phyloP scores from a whole-genome alignment of 2,113 vertebrate species.

The Saccopteryx leptura region DNA sequence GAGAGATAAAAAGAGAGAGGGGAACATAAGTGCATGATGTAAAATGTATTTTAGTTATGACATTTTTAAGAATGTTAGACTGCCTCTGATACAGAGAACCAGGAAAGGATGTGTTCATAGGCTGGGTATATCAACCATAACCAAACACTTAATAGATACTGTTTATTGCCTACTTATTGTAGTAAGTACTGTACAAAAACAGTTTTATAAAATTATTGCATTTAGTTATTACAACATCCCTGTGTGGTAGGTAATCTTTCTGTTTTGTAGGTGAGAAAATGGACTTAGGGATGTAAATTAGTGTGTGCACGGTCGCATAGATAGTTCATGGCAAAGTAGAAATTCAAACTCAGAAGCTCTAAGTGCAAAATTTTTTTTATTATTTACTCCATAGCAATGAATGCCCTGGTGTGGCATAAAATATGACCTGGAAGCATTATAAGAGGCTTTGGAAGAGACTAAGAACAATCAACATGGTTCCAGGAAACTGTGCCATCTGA shows the following conservation, averaged over 20 bases:
- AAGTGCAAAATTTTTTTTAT: neutral
- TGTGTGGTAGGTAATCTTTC: neutral
- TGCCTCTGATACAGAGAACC: neutral
- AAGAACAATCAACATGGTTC: neutral
- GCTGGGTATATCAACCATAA: neutral
- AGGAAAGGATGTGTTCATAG: neutral
- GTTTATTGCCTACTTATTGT: neutral
- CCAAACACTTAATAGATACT: neutral
- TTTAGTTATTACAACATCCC: neutral
- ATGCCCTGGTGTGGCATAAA: neutral
- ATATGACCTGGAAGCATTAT: neutral
- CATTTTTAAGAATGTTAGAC: neutral
- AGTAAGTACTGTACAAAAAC: neutral
- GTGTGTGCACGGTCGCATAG: neutral
- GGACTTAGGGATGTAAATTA: neutral
- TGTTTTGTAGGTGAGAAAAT: neutral
- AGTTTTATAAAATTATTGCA: neutral
- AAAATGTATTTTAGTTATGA: neutral
- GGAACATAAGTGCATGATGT: neutral
- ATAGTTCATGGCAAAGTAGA: neutral
- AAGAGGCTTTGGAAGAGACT: neutral
- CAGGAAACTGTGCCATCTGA: neutral
- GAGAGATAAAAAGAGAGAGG: neutral
- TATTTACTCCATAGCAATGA: neutral
- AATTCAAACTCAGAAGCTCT: neutral